These are phyloP conservation scores for Gastracanthus pulcherrimus DNA, from an alignment of 2,888 invertebrate species.

Conservation along the genomic window DNA sequence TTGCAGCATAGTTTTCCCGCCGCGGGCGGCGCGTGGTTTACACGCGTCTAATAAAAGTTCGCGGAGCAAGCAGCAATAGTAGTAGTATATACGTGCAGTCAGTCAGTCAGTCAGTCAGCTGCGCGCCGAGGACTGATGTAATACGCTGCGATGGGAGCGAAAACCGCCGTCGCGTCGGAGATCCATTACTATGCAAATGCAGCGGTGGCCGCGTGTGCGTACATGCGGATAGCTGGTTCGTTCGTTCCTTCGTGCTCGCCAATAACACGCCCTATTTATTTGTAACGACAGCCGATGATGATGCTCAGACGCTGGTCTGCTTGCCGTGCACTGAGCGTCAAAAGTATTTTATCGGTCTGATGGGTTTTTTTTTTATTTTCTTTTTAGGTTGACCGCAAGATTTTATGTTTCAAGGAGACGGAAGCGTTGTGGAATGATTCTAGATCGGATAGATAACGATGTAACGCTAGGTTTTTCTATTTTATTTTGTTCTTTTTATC, in stretches of 20 bases:
- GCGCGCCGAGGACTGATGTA: conserved; percentile 40
- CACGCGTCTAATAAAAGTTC: conserved; percentile 39
- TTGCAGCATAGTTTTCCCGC: too few relatives aligned
- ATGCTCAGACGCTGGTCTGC: not conserved
- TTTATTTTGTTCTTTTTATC: too few relatives aligned
- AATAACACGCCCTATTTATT: conserved; percentile 65
- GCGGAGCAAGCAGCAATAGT: not conserved
- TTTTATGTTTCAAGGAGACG: too few relatives aligned
- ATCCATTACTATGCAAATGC: conserved; percentile 68
- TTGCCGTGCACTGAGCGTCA: not conserved
- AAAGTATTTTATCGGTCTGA: not conserved
- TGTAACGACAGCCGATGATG: not conserved
- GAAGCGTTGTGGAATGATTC: too few relatives aligned
- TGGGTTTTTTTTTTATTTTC: not conserved
- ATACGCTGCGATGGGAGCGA: conserved; percentile 47
- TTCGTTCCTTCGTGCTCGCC: conserved; percentile 58
- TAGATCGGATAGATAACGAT: too few relatives aligned
- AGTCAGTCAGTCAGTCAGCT: too few relatives aligned
- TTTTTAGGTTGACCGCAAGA: not conserved
- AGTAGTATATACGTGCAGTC: not conserved
- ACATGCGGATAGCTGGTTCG: not conserved
- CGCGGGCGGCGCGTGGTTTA: conserved; percentile 9
- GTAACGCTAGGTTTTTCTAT: too few relatives aligned
- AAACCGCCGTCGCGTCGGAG: conserved; percentile 54
- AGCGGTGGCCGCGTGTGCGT: not conserved